These are phyloP conservation scores for Candidula unifasciata DNA, from an alignment of 2,888 invertebrate genomes.

Conservation along the genomic window DNA sequence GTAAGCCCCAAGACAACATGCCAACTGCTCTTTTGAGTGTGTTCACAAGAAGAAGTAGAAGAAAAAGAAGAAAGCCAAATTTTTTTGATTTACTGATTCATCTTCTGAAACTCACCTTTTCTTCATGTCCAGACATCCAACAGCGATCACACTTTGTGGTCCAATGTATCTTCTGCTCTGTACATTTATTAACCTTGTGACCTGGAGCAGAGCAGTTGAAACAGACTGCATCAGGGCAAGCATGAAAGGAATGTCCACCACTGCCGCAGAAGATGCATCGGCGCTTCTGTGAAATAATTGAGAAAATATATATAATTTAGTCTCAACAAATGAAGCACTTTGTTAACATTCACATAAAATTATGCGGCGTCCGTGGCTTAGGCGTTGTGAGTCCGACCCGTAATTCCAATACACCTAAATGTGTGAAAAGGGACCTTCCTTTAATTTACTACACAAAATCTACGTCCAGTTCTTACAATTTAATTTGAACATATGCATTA, in stretches of 20 bases:
- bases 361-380: no score
- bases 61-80: no score
- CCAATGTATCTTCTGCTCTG: constrained; percentile 44
- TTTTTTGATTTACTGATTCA: no score
- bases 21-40: no score
- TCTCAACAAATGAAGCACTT: not conserved
- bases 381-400: no score
- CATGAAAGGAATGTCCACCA: constrained; percentile 58
- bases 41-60: no score
- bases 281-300: constrained; percentile 2
- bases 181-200: constrained; percentile 60
- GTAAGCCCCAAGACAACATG: no score
- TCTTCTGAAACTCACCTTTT: constrained; percentile 52
- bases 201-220: constrained; percentile 66
- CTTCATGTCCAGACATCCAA: constrained; percentile 59
- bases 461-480: no score
- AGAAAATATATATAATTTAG: not conserved
- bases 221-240: constrained; percentile 63
- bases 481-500: no score
- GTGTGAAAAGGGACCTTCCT: no score
- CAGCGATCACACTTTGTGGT: constrained; percentile 58
- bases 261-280: constrained; percentile 64
- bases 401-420: no score
- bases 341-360: not conserved
- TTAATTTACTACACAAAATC: no score